These are phyloP conservation scores for Platysternon megacephalum DNA, from an alignment of 2,113 vertebrate species.

Conservation along the genomic window DNA sequence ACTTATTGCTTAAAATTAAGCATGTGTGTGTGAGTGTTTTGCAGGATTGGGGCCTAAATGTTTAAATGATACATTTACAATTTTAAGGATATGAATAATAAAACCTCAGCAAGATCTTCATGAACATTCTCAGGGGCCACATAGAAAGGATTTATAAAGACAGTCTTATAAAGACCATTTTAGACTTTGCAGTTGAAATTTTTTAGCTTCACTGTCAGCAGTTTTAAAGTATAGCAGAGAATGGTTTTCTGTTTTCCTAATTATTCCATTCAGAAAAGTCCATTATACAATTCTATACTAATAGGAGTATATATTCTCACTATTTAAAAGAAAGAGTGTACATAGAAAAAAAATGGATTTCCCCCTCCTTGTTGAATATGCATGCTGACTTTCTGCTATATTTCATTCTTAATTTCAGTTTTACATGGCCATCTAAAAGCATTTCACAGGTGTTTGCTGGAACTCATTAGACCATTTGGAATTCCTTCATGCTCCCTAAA, in stretches of 20 bases:
- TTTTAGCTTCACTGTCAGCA: neutral
- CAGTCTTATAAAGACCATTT: neutral
- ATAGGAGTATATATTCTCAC: neutral
- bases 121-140: neutral
- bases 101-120: neutral
- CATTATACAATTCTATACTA: neutral
- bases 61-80: neutral
- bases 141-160: neutral
- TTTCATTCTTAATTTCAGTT: constrained; percentile 80
- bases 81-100: neutral
- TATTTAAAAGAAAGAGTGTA: neutral
- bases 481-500: constrained; percentile 86
- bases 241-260: neutral
- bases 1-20: neutral
- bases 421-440: constrained; percentile 82
- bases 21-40: neutral
- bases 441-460: constrained; percentile 88
- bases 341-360: constrained; percentile 23
- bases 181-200: neutral
- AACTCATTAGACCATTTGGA: constrained; percentile 87
- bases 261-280: neutral
- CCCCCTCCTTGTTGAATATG: neutral
- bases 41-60: neutral
- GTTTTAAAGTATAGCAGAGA: neutral
- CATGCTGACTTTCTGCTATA: constrained; percentile 54